These are phyloP conservation scores for Orius insidiosus DNA, from an alignment of 1,140 invertebrate species.

Conservation along the genomic window DNA sequence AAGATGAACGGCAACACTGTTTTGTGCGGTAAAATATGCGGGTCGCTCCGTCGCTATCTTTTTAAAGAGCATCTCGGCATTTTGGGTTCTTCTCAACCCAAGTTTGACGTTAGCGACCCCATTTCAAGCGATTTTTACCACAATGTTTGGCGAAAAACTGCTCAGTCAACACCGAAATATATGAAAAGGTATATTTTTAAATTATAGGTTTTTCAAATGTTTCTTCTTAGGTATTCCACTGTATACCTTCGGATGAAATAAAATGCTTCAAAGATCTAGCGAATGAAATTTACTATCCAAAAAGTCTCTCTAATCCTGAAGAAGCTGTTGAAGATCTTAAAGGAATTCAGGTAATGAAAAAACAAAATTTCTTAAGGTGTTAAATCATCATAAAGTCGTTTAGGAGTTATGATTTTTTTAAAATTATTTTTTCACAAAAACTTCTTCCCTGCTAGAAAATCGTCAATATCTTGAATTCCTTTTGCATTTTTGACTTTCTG, in stretches of 20 bases:
- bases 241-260: constrained; percentile 65
- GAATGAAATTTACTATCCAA: constrained; percentile 37
- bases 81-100: constrained; percentile 22
- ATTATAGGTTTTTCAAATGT: background rate
- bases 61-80: constrained; percentile 79
- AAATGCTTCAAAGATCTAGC: constrained; percentile 54
- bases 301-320: constrained; percentile 49
- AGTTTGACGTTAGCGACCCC: constrained; percentile 52
- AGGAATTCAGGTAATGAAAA: constrained; percentile 39
- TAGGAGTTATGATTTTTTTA: background rate
- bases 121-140: constrained; percentile 59
- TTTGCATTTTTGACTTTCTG: too few species aligned
- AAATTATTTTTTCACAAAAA: too few species aligned
- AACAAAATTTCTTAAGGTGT: background rate
- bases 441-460: too few species aligned
- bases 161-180: constrained; percentile 68
- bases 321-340: constrained; percentile 48
- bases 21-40: constrained; percentile 68
- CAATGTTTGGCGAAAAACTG: constrained; percentile 59
- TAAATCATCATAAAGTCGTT: too few species aligned
- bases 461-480: too few species aligned
- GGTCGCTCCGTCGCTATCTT: constrained; percentile 61
- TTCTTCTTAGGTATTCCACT: constrained; percentile 49
- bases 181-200: constrained; percentile 51
- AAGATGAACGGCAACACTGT: constrained; percentile 63